These are phyloP conservation scores for Leucophora obtusa DNA, from an alignment of 2,888 invertebrate genomes.

Conservation along the genomic window DNA sequence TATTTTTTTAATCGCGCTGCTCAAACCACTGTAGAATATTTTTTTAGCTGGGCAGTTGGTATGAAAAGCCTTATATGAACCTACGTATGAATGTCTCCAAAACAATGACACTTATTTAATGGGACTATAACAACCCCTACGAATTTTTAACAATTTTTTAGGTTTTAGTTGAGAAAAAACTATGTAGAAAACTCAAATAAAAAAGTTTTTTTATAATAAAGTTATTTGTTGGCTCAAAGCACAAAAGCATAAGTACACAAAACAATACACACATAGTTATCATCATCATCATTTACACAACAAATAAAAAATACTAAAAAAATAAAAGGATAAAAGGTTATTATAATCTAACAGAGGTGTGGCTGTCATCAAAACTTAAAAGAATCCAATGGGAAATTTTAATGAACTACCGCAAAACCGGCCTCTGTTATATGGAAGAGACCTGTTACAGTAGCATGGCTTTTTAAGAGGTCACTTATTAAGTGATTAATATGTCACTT, in stretches of 20 bases:
- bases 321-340: background rate
- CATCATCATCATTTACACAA: slow-evolving; percentile 19
- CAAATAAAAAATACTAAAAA: background rate
- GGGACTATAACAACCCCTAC: slow-evolving; percentile 20
- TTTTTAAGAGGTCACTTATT: too few species aligned
- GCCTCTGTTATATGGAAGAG: too few species aligned
- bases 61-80: too few species aligned
- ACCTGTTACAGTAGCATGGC: too few species aligned
- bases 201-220: slow-evolving; percentile 56
- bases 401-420: too few species aligned
- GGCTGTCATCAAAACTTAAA: background rate
- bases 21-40: too few species aligned
- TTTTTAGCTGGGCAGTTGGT: too few species aligned
- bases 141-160: slow-evolving; percentile 21
- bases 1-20: too few species aligned
- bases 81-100: background rate
- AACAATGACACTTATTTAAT: slow-evolving; percentile 60
- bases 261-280: slow-evolving; percentile 32
- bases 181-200: slow-evolving; percentile 50
- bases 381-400: too few species aligned
- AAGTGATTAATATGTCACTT: too few species aligned
- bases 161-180: slow-evolving; percentile 27
- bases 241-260: slow-evolving; percentile 29
- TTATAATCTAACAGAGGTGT: background rate
- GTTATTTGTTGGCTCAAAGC: slow-evolving; percentile 59